Base-by-base conservation (phyloP, 2,797 vertebrate species). In the Scomberomorus guttatus region DNA sequence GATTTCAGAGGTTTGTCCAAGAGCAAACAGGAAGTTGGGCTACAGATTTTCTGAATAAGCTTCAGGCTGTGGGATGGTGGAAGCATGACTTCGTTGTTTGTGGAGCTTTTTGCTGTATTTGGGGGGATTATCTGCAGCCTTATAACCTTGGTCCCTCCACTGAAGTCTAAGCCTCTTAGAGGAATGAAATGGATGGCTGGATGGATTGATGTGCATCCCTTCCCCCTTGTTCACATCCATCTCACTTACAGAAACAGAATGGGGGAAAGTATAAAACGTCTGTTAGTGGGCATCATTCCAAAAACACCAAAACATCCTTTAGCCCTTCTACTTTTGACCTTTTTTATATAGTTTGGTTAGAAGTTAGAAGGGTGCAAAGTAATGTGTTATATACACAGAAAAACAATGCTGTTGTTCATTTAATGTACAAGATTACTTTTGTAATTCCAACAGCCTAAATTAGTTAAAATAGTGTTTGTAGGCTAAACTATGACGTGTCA, bases 121-220 rank as follows among this genome's bases (percentile, higher is more conserved):
- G 80, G 63, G 80, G 63, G 91, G 93, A 94, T 95, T 94, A 94
- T 91, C 72, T 87, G 79, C 87, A 72, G 89, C 89, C 86, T 90
- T 92, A 88, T 93, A 92, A 93, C 93, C 91, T 87, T 82, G 72
- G 86, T 90, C 88, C 82, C 87, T 89, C 88, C 78, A 89, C 87
- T 90, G 82, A 84, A 88, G 85, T 90, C 91, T 93, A 95, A 95
- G 90, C 91, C 91, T 94, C 90, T 92, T 94, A 95, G 78, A 88
- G 81, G 82, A 93, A 92, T 90, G 84, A 91, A 91, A 89, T 87
- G 86, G 87, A 86, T 79, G 90, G 86, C 57, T 91, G 90, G 87
- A 86, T 84, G 90, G 86, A 85, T 78, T 73, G 83, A 82, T 83
- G 77, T 79, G 83, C 79, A 60, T 89, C 88, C 87, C 86, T 79